Evolutionary conservation across 2,797 vertebrate genomes (phyloP), one percentile per base, ranked within the genome.

Genomic region (Antrozous pallidus): DNA sequence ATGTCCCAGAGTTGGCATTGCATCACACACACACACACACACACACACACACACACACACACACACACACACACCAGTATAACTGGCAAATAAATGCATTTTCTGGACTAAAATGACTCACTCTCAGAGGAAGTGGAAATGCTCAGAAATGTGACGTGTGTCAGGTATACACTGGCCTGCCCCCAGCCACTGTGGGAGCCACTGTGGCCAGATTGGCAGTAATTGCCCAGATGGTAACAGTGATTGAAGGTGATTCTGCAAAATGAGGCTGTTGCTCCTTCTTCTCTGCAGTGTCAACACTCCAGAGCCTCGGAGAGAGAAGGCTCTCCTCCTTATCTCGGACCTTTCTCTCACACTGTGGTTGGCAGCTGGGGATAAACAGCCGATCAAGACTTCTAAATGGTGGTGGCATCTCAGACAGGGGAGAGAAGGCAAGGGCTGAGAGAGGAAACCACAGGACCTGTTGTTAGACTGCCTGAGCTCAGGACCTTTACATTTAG

Each of bases 11-110:
- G 91, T 71, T 84, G 56, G 82, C 47, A 88, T 96, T 95, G 78
- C 61, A 80, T 86, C 75, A 95, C 69, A 95, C 95, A 40, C 91
- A 95, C 36, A 96, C 65, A 77, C n/a, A n/a, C n/a, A n/a, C 91
- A 94, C 38, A 96, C 65, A 75, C 90, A 63, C 65, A 56, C 24
- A 56, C 54, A 56, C 22, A 56, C 54, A 58, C 54, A 49, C 49
- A 18, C 69, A 94, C 96, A 45, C 91, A 94, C 38, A 96, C 61
- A 94, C 42, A 77, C 14, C 11, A 94, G 85, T 78, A 28, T 90
- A 93, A 73, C 96, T 97, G 95, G 88, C 47, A 95, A 94, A 94
- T 61, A 56, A 93, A 45, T 47, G 63, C 80, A 69, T 94, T 87
- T 96, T 89, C 47, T 96, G 88, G 75, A 93, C 74, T 93, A 69